Evolutionary conservation across 1,140 invertebrate species (phyloP).

Genomic region (Solenopsis fugax): DNA sequence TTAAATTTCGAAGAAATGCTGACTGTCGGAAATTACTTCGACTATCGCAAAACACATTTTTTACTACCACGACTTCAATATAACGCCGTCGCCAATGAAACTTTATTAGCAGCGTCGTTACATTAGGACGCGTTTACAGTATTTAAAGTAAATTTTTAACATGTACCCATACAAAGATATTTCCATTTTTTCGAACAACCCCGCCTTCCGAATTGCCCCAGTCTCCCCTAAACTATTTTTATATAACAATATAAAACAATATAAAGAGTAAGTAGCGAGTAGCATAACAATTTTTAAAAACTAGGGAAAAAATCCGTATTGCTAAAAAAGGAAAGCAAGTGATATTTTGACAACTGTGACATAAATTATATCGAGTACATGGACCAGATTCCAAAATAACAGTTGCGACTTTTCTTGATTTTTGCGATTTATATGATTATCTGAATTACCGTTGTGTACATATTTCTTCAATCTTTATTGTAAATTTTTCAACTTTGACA

Average conservation of each 20-base stretch:
- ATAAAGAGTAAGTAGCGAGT: neutral
- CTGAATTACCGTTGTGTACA: neutral
- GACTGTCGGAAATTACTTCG: too few species aligned
- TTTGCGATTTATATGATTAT: neutral
- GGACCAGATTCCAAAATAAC: neutral
- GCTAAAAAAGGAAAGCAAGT: neutral
- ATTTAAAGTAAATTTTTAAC: too few species aligned
- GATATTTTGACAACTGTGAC: neutral
- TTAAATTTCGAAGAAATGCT: too few species aligned
- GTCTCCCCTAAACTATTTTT: too few species aligned
- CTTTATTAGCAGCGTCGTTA: too few species aligned
- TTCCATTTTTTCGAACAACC: too few species aligned
- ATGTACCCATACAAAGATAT: too few species aligned
- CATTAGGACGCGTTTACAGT: too few species aligned
- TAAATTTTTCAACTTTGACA: neutral
- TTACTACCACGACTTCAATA: too few species aligned
- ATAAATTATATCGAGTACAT: neutral
- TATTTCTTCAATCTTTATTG: neutral
- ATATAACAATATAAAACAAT: neutral
- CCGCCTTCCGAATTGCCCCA: too few species aligned
- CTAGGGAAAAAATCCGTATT: neutral
- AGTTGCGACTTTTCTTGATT: neutral
- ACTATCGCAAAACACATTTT: too few species aligned
- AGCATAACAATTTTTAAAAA: neutral
- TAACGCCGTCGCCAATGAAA: too few species aligned